Conservation (phyloP, 2,888 invertebrate species). For the Stenurella melanura region DNA sequence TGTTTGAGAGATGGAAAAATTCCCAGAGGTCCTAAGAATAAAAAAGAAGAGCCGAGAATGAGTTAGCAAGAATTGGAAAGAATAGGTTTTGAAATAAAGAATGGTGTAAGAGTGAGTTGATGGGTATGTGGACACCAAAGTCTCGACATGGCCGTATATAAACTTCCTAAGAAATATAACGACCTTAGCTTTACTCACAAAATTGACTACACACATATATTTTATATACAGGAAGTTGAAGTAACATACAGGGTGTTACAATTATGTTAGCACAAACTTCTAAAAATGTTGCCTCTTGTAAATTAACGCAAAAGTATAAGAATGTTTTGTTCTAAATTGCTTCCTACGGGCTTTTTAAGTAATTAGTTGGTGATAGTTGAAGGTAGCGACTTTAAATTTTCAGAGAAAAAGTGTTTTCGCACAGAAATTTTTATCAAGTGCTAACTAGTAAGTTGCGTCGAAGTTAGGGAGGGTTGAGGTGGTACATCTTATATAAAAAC, state of each 20-base stretch:
- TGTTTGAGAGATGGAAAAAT: slow-evolving; percentile 61
- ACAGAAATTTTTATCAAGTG: too few species aligned
- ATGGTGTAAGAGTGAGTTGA: slow-evolving; percentile 59
- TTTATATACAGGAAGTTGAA: slow-evolving; percentile 11
- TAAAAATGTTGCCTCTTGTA: too few species aligned
- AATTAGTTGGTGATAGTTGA: too few species aligned
- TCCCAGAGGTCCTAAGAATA: slow-evolving; percentile 56
- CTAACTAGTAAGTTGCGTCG: too few species aligned
- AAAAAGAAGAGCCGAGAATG: slow-evolving; percentile 59
- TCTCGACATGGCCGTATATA: slow-evolving; percentile 57
- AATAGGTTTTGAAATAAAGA: slow-evolving; percentile 59
- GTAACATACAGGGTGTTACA: neutral
- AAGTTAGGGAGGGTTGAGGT: too few species aligned
- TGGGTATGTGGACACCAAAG: slow-evolving; percentile 59
- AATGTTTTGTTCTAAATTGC: too few species aligned
- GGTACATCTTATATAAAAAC: too few species aligned
- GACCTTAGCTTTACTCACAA: neutral
- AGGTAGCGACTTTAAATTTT: too few species aligned
- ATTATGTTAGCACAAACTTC: too few species aligned
- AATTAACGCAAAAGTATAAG: too few species aligned
- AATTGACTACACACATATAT: slow-evolving; percentile 23
- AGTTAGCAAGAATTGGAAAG: slow-evolving; percentile 60
- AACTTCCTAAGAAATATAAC: slow-evolving; percentile 22
- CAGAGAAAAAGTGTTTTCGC: too few species aligned
- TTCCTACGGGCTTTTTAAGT: too few species aligned